Conservation (phyloP, 2,888 invertebrate genomes). For the Platycheirus rosarum region DNA sequence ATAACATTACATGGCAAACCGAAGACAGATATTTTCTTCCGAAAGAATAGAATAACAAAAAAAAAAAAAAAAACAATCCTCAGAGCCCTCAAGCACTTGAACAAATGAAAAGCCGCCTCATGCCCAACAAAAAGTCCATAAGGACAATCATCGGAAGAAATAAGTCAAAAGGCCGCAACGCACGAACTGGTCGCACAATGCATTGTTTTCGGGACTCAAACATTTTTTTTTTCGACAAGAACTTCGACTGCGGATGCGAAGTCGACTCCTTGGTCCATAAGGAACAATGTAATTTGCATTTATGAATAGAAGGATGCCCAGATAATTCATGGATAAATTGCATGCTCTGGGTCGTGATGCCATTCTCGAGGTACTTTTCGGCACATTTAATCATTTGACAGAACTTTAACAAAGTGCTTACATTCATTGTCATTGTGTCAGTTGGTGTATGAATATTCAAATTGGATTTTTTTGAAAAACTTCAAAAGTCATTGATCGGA, state of each 20-base stretch:
- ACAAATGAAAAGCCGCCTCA: slow-evolving; percentile 63
- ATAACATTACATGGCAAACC: slow-evolving; percentile 26
- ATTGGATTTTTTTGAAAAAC: too few relatives aligned
- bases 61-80: slow-evolving; percentile 8
- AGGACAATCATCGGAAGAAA: slow-evolving; percentile 64
- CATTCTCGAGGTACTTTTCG: slow-evolving; percentile 26
- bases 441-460: slow-evolving; percentile 1
- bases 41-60: not conserved
- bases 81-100: slow-evolving; percentile 64
- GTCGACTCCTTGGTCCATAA: slow-evolving; percentile 44
- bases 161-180: slow-evolving; percentile 72
- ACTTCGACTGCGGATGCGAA: slow-evolving; percentile 14
- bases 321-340: slow-evolving; percentile 66
- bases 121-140: slow-evolving; percentile 14
- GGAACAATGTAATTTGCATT: slow-evolving; percentile 74
- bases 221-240: slow-evolving; percentile 21
- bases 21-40: slow-evolving; percentile 13
- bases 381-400: slow-evolving; percentile 52
- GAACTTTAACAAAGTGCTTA: slow-evolving; percentile 42
- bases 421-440: not conserved
- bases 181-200: slow-evolving; percentile 67
- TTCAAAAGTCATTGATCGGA: too few relatives aligned
- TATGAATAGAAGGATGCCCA: slow-evolving; percentile 64
- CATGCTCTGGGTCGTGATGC: slow-evolving; percentile 53
- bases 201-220: slow-evolving; percentile 59